Conservation (phyloP, 1,140 invertebrate species). For the Phymorhynchus buccinoides region DNA sequence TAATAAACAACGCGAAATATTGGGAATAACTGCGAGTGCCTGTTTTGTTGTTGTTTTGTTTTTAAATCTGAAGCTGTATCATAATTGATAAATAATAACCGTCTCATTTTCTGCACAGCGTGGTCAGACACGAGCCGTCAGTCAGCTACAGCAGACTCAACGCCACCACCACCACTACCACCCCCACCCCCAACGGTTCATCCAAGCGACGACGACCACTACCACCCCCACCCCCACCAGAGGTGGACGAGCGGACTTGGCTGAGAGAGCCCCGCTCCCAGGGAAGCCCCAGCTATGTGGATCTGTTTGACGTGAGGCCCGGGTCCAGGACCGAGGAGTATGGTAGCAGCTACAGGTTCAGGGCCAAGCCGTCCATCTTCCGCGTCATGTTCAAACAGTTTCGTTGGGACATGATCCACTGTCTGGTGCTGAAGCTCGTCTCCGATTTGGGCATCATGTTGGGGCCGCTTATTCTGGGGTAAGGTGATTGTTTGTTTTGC, state of each 20-base stretch:
- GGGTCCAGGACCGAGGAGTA: neutral
- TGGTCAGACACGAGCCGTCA: neutral
- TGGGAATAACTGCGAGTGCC: too few species aligned
- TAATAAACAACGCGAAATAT: too few species aligned
- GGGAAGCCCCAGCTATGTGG: constrained; percentile 15
- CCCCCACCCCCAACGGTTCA: neutral
- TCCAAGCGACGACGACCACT: neutral
- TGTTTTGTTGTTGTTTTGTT: too few species aligned
- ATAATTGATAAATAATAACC: too few species aligned
- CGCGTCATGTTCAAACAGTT: constrained; percentile 40
- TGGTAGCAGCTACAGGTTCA: neutral
- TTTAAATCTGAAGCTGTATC: too few species aligned
- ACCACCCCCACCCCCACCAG: neutral
- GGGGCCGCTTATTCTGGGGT: constrained; percentile 39
- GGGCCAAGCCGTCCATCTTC: constrained; percentile 28
- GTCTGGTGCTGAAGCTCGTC: constrained; percentile 26
- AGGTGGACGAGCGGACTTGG: constrained; percentile 4
- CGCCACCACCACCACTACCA: neutral
- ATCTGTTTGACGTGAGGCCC: constrained; percentile 29
- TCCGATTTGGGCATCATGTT: constrained; percentile 1
- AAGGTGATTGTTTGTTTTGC: too few species aligned
- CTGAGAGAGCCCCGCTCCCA: neutral
- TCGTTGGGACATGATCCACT: neutral
- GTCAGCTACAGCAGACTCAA: constrained; percentile 7
- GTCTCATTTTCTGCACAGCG: constrained; percentile 7